These are phyloP conservation scores for Magallana angulata DNA, from an alignment of 1,140 invertebrate genomes.

Conservation along the genomic window DNA sequence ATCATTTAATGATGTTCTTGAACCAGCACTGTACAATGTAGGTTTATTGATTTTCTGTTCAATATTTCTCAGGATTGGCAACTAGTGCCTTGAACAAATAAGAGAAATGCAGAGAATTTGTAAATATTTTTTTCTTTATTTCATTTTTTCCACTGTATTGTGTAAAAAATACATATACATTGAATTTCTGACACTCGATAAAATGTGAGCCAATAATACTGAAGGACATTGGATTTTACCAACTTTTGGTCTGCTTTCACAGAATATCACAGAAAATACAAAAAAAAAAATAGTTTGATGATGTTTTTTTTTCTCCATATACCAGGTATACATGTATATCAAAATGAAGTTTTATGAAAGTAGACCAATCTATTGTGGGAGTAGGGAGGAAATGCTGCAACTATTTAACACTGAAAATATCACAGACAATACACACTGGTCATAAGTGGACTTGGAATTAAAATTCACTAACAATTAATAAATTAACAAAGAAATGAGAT, in stretches of 20 bases:
- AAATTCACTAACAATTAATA: conserved; percentile 10
- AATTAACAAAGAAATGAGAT: conserved; percentile 13
- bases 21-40: too few species aligned
- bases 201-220: conserved; percentile 23
- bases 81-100: neutral
- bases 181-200: conserved; percentile 5
- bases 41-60: neutral
- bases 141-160: neutral
- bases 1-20: too few species aligned
- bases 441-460: neutral
- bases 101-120: neutral
- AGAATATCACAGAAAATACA: neutral
- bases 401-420: conserved; percentile 29
- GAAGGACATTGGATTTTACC: neutral
- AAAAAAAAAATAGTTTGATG: neutral
- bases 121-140: conserved; percentile 24
- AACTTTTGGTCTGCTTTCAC: neutral
- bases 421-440: conserved; percentile 31
- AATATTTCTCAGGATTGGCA: neutral
- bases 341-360: conserved; percentile 5
- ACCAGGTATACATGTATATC: neutral
- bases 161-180: conserved; percentile 9
- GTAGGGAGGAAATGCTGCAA: conserved; percentile 1
- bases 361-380: neutral
- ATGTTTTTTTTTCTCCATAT: too few species aligned